Base-by-base conservation (phyloP, 1,140 invertebrate species). In the Drosophila tani region DNA sequence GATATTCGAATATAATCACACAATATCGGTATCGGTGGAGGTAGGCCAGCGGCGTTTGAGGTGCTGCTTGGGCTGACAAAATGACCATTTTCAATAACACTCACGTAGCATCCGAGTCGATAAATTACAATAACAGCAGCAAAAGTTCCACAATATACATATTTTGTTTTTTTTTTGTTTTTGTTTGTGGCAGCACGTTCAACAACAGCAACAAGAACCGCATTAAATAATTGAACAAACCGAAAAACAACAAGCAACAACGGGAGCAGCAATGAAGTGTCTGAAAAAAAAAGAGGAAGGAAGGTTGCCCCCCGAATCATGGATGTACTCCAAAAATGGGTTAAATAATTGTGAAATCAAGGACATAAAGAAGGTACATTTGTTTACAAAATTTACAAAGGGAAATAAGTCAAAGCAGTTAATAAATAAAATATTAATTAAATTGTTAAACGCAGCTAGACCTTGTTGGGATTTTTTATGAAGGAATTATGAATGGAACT, bases 71-170 rank as follows among this genome's bases (percentile, higher is more conserved):
- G 63, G 80, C 77, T 59, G 71, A 73, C 73, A 50, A 80, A 87
- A 88, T 88, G 81, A 88, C 84, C 81, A 88, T 88, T 88, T 88
- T 88, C 84, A 88, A 88, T 88, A 88, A 88, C 84, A 80, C 84
- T 88, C 84, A 88, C 84, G 84, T 88, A 88, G 84, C 84, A 88
- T 88, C 84, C 84, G 84, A 88, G 84, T 83, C 78, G 51, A 83
- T 88, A 88, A 88, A 88, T 88, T 88, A 88, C 81, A 88, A 82
- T 35, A 73, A 62, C 66, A 65, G 17, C 41, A 51, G 47, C 41
- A 45, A 58, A 68, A 63, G 47, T 77, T 57, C 63, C 80, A 63
- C 65, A 78, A 71, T 71, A 71, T 35, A 68, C 70, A 75, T 9
- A 9, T 9, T 32, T 32, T 32, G 29, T 9, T 35, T 11, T 35